Evolutionary conservation across 2,888 invertebrate species (phyloP), one percentile per base, ranked within the genome.

Genomic region (Drosophila falleni): DNA sequence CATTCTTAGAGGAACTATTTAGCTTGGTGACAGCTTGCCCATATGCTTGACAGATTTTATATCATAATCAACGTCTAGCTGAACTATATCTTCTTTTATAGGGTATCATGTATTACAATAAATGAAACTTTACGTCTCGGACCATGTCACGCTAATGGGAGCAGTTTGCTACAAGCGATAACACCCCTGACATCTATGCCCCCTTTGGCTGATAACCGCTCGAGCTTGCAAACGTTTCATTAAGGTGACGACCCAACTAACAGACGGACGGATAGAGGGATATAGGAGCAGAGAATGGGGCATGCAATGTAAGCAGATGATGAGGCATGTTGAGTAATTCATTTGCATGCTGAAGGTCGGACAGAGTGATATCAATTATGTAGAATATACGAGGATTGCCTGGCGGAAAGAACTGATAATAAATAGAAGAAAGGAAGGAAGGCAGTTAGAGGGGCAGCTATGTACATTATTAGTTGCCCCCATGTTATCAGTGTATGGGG

Each of bases 301-400:
- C 19, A 11, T 10, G 41, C 19, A 50, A 39, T 41, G 51, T 50
- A 29, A 60, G 61, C 54, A 67, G 55, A 53, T 65, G 74, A 60
- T 61, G 69, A 56, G 50, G 33, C 68, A 64, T 75, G 80, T 81
- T 84, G 83, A 84, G 82, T 84, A 87, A 85, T 84, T 75, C 82
- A 85, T 87, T 84, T 78, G 80, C 74, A 68, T 78, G 72, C 72
- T 81, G 85, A 84, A 87, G 83, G 87, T 81, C 82, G 85, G 51
- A 13, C 29, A 29, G 13, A 58, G 59, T 54, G 58, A 72, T 78
- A 78, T 78, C 79, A 81, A 81, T 81, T 81, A 81, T 74, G 74
- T 56, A 35, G 53, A 63, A 56, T 72, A 59, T 60, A 61, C 39
- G 56, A 15, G 54, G 23, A 47, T 41, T 49, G 56, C 49, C 35